Evolutionary conservation across 2,888 invertebrate species (phyloP).

Genomic region (Trissolcus japonicus): DNA sequence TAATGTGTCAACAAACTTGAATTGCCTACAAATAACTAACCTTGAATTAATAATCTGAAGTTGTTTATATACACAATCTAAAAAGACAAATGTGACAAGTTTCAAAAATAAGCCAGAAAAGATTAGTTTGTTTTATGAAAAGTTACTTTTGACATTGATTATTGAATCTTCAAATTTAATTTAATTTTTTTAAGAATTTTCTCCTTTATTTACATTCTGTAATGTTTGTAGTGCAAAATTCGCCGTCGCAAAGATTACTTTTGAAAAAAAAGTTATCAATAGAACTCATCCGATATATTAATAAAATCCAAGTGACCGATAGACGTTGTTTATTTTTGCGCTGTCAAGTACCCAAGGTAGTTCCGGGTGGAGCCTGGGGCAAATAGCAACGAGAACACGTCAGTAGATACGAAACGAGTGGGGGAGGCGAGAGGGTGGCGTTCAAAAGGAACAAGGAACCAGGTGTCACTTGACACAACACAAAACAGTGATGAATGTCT

Average conservation of each 20-base stretch:
- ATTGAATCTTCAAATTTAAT: neutral
- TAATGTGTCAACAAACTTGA: too few species aligned
- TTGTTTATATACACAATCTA: too few species aligned
- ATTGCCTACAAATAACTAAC: too few species aligned
- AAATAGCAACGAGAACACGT: conserved; percentile 23
- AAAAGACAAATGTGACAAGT: too few species aligned
- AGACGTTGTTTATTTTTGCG: conserved; percentile 65
- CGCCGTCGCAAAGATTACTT: neutral
- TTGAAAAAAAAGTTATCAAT: conserved; percentile 60
- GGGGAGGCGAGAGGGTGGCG: conserved; percentile 51
- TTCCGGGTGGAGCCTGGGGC: conserved; percentile 55
- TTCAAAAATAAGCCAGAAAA: too few species aligned
- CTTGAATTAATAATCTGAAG: too few species aligned
- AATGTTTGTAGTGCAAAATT: too few species aligned
- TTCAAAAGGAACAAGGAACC: conserved; percentile 65
- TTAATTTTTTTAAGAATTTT: neutral
- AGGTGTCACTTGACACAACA: conserved; percentile 70
- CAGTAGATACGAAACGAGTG: conserved; percentile 10
- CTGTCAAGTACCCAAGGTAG: conserved; percentile 60
- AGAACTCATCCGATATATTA: conserved; percentile 65
- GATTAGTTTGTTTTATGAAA: too few species aligned
- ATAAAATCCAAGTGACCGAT: conserved; percentile 55
- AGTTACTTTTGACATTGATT: too few species aligned
- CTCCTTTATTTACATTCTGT: too few species aligned
- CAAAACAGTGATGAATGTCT: conserved; percentile 73